Evolutionary conservation across 2,113 vertebrate species (phyloP).

Genomic region (Grus americana): DNA sequence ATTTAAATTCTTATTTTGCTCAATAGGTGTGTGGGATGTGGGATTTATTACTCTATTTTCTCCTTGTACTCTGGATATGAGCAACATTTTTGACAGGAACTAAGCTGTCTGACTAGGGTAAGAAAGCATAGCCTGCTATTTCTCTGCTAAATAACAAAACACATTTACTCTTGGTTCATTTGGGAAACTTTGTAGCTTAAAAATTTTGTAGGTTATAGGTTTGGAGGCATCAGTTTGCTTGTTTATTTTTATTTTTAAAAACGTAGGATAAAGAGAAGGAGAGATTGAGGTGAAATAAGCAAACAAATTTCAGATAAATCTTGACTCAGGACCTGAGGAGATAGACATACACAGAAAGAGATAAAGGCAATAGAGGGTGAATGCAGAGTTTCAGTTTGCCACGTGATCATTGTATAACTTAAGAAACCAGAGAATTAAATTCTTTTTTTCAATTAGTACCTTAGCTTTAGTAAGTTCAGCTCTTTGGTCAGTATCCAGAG

Average conservation of each 20-base stretch:
- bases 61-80: not conserved
- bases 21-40: not conserved
- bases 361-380: not conserved
- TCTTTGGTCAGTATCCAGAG: not conserved
- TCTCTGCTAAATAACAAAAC: not conserved
- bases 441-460: not conserved
- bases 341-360: not conserved
- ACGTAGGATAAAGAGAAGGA: not conserved
- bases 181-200: not conserved
- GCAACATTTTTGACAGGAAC: not conserved
- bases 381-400: not conserved
- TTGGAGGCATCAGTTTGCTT: not conserved
- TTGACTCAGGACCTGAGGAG: not conserved
- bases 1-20: not conserved
- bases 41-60: not conserved
- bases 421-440: not conserved
- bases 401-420: not conserved
- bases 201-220: not conserved
- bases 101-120: not conserved
- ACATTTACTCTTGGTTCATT: not conserved
- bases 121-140: not conserved
- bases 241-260: not conserved
- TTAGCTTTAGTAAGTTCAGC: not conserved
- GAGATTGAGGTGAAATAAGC: not conserved
- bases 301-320: not conserved